phyloP scores from a whole-genome alignment of 2,797 vertebrate species.

The Telmatherina bonti region DNA sequence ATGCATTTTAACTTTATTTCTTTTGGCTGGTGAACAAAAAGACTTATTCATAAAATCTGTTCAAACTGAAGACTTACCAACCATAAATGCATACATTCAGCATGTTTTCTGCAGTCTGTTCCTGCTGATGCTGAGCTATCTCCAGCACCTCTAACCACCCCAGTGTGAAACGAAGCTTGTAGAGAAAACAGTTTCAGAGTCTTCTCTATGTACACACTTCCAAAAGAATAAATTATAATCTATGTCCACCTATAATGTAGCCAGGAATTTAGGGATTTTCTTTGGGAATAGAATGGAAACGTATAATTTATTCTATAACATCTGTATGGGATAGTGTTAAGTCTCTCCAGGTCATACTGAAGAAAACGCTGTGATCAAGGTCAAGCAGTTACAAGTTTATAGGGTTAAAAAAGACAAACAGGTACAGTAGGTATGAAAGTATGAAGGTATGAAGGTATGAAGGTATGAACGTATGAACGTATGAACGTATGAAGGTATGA shows the following conservation, averaged over 20 bases:
- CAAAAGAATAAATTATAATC: slow-evolving; percentile 12
- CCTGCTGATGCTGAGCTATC: too few species aligned
- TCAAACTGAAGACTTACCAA: too few species aligned
- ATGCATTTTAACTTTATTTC: too few species aligned
- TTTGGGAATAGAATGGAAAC: not conserved
- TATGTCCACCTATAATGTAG: slow-evolving; percentile 6
- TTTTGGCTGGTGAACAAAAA: too few species aligned
- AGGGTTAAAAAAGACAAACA: slow-evolving; percentile 14
- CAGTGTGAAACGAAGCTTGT: too few species aligned
- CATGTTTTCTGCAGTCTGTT: too few species aligned
- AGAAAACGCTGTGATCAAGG: not conserved
- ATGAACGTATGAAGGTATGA: slow-evolving; percentile 65
- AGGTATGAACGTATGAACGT: too few species aligned
- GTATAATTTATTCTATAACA: slow-evolving; percentile 9
- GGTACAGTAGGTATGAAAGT: slow-evolving; percentile 47
- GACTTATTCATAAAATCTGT: too few species aligned
- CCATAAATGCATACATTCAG: too few species aligned
- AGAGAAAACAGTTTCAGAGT: slow-evolving; percentile 15
- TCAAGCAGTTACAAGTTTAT: slow-evolving; percentile 29
- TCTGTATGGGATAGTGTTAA: slow-evolving; percentile 9
- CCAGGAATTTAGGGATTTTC: too few species aligned
- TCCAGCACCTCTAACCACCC: too few species aligned
- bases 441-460: slow-evolving; percentile 65
- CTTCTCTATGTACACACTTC: slow-evolving; percentile 54
- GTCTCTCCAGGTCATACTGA: not conserved